phyloP scores from a whole-genome alignment of 2,113 vertebrate species.

The Columbina picui region DNA sequence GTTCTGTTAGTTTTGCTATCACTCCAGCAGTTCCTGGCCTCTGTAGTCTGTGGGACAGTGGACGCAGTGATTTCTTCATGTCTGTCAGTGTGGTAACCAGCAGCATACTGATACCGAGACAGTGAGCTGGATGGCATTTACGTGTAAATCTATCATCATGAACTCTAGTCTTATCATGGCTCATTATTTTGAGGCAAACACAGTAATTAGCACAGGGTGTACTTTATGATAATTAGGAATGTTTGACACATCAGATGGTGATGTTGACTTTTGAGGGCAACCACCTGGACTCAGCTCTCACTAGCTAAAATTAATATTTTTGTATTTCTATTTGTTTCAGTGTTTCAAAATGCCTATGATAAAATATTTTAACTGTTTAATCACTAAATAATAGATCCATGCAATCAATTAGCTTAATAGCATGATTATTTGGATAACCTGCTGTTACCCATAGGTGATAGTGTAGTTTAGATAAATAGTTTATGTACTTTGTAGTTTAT shows the following conservation, averaged over 20 bases:
- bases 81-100: not conserved
- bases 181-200: constrained; percentile 26
- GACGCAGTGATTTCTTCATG: accelerated
- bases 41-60: not conserved
- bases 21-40: not conserved
- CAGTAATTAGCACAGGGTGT: constrained; percentile 14
- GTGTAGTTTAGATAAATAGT: not conserved
- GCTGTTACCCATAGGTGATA: not conserved
- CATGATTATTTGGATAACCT: not conserved
- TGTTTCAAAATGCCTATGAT: not conserved
- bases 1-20: not conserved
- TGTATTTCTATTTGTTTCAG: not conserved
- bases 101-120: not conserved
- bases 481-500: not conserved
- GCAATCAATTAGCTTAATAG: not conserved
- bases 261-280: constrained; percentile 55
- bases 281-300: constrained; percentile 7
- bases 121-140: not conserved
- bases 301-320: constrained; percentile 17
- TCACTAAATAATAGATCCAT: not conserved
- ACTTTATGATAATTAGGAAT: constrained; percentile 40
- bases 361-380: not conserved
- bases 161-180: not conserved
- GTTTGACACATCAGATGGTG: constrained; percentile 63
- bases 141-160: not conserved